Base-by-base conservation (phyloP, 2,797 vertebrate genomes). In the Falco peregrinus region DNA sequence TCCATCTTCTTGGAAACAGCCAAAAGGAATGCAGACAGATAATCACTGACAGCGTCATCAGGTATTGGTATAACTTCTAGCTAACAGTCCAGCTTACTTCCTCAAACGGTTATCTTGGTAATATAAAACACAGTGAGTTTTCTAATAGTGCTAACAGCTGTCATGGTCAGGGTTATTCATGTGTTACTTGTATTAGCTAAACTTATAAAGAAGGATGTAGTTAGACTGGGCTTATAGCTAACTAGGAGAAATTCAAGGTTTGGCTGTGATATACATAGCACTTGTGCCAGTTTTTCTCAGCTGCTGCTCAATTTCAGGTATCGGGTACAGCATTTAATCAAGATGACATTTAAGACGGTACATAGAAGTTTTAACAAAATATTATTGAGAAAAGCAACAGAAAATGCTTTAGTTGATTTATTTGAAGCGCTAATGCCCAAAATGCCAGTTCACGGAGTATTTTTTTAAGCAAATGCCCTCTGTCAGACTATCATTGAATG, bases 391-490 rank as follows among this genome's bases (percentile, higher is more conserved):
- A 91, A 85, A 96, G 45, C 39, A 69, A 82, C 51, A 77, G 45
- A 89, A 92, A 96, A 39, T 13, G 28, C 48, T 91, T 95, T 47
- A 92, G 63, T 59, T 96, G 74, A 89, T 94, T 96, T 96, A 95
- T 96, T 89, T 95, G 84, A 82, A 86, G 54, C 41, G 63, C 47
- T 79, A 94, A 93, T 96, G 85, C 10, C 73, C 48, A 31, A 88
- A 95, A 92, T 76, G 51, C 24, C 61, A 21, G 29, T 39, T 95
- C 31, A 21, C 0, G 0, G 61, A 70, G 41, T 28, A 28, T 31
- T 67, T 96, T 75, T 93, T 90, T 59, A 93, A 78, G 83, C 47
- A 93, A 94, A 95, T 91, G 12, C 47, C 63, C 28, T 94, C 39
- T 86, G 54, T 96, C 69, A 96, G 79, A 35, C 85, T 94, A 39